A percentile compares a stretch with the other conserved stretches of the same genome.
These are phyloP conservation scores for Hirudo medicinalis DNA, from an alignment of 1,140 invertebrate species.

Conservation along the genomic window DNA sequence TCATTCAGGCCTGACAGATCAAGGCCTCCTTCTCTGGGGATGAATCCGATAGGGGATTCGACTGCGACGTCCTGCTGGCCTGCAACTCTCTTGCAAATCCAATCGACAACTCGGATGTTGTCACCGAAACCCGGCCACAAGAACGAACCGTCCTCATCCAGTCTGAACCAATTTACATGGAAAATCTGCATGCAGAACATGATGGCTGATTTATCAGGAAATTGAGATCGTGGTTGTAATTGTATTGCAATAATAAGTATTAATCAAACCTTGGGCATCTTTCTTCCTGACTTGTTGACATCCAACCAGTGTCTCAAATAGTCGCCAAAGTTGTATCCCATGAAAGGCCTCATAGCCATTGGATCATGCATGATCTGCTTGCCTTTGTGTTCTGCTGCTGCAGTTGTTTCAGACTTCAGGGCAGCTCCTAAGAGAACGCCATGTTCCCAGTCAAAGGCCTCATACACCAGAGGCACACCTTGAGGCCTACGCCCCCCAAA, in stretches of 20 bases:
- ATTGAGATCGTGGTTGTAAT: no score
- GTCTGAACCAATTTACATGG: constrained; percentile 98
- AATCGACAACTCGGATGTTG: constrained; percentile 84
- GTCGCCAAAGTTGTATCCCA: constrained; percentile 96
- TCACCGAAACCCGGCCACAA: constrained; percentile 97
- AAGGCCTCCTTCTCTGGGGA: constrained; percentile 29
- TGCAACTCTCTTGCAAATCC: constrained; percentile 73
- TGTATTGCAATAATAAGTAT: background rate
- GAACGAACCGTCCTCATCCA: constrained; percentile 61
- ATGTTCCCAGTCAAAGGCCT: constrained; percentile 83
- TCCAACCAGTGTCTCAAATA: constrained; percentile 88
- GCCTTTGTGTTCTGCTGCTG: constrained; percentile 86
- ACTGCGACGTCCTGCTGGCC: constrained; percentile 44
- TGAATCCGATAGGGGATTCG: constrained; percentile 34
- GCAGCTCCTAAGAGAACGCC: constrained; percentile 87
- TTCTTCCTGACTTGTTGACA: constrained; percentile 44
- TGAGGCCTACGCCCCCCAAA: constrained; percentile 85
- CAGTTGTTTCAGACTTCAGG: constrained; percentile 91
- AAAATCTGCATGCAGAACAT: constrained; percentile 50
- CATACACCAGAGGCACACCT: constrained; percentile 84
- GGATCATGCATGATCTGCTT: constrained; percentile 96
- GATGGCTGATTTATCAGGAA: constrained; percentile 37
- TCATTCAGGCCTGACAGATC: constrained; percentile 13
- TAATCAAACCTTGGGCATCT: constrained; percentile 20
- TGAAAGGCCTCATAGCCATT: constrained; percentile 97